These are phyloP conservation scores for Meles meles DNA, from an alignment of 2,113 vertebrate genomes.

Conservation along the genomic window DNA sequence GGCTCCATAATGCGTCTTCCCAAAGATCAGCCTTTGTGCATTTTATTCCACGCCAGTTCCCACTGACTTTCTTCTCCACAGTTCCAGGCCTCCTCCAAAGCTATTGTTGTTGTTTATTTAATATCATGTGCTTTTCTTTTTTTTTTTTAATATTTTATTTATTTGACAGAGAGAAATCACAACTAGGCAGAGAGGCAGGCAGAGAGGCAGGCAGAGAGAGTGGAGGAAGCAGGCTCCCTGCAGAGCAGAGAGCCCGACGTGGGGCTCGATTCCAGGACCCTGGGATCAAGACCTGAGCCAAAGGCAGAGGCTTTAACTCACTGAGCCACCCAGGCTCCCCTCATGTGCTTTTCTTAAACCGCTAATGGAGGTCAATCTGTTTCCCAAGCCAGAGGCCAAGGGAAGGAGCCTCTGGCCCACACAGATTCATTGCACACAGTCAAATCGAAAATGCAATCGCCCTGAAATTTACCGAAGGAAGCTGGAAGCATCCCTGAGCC, in stretches of 20 bases:
- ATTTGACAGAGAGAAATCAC: too few relatives aligned
- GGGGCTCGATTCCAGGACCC: too few relatives aligned
- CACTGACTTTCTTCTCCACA: background rate
- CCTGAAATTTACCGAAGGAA: background rate
- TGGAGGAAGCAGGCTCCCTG: too few relatives aligned
- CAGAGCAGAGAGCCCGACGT: too few relatives aligned
- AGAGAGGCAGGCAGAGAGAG: too few relatives aligned
- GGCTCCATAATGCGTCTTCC: background rate
- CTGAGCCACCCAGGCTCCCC: too few relatives aligned
- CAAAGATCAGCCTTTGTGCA: background rate
- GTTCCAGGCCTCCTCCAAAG: background rate
- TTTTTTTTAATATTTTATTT: too few relatives aligned
- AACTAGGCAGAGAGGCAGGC: too few relatives aligned
- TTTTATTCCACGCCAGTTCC: background rate
- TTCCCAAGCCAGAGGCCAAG: background rate
- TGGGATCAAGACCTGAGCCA: too few relatives aligned
- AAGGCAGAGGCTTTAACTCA: too few relatives aligned
- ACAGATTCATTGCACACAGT: background rate
- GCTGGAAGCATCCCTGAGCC: background rate
- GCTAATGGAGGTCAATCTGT: background rate
- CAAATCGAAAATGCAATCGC: background rate
- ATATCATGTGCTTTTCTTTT: background rate
- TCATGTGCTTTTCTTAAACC: background rate
- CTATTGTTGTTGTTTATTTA: background rate
- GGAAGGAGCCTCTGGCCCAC: background rate